Percentiles rank a stretch among this genome's conserved stretches.
phyloP scores from a whole-genome alignment of 2,113 vertebrate genomes.

The Zingel zingel region DNA sequence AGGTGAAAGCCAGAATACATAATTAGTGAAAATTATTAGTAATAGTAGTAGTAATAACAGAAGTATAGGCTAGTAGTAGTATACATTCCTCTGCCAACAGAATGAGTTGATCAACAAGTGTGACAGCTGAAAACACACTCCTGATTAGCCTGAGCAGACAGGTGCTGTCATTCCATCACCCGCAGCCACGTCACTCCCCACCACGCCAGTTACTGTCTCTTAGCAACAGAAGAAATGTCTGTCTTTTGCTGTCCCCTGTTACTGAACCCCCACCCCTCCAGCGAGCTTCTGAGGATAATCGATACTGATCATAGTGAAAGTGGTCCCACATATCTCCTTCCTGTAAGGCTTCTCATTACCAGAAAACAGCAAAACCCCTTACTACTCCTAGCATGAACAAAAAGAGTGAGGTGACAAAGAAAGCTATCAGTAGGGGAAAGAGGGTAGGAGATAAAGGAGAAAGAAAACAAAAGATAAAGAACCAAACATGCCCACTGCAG shows the following conservation, averaged over 20 bases:
- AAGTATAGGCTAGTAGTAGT: not conserved
- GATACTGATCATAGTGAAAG: constrained; percentile 81
- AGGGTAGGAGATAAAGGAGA: constrained; percentile 27
- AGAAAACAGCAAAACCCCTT: constrained; percentile 60
- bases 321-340: constrained; percentile 77
- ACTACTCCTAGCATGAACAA: constrained; percentile 12
- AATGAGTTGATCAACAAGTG: not conserved
- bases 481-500: not conserved
- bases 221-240: constrained; percentile 67
- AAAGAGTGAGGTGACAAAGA: constrained; percentile 32
- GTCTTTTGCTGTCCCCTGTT: constrained; percentile 36
- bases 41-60: too few relatives aligned
- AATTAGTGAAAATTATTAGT: too few relatives aligned
- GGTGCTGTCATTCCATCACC: not conserved
- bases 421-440: constrained; percentile 19
- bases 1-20: not conserved
- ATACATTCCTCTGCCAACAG: not conserved
- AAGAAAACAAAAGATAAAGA: constrained; percentile 36
- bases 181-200: constrained; percentile 19
- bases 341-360: constrained; percentile 76
- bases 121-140: constrained; percentile 7
- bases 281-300: constrained; percentile 71
- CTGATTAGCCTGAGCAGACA: constrained; percentile 2
- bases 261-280: constrained; percentile 3
- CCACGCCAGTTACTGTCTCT: constrained; percentile 49